These are phyloP conservation scores for Cyclura pinguis DNA, from an alignment of 2,797 vertebrate species.

Conservation along the genomic window DNA sequence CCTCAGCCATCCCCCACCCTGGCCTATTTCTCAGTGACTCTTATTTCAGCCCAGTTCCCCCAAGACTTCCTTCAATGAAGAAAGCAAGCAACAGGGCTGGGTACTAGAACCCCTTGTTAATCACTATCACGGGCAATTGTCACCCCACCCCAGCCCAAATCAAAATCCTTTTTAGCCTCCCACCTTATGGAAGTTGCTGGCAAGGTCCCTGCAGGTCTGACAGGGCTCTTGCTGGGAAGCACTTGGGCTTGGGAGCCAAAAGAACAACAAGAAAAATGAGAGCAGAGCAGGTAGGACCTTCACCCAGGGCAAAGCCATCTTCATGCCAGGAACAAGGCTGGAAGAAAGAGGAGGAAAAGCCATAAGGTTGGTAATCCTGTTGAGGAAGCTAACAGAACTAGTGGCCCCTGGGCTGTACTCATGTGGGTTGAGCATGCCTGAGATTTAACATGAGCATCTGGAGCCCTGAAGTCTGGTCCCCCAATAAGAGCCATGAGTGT, in stretches of 20 bases:
- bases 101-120: not conserved
- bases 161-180: not conserved
- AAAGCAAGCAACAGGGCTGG: not conserved
- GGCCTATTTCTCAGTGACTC: not conserved
- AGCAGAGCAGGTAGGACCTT: not conserved
- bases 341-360: conserved; percentile 58
- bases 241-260: not conserved
- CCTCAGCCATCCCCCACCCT: too few species aligned
- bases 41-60: not conserved
- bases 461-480: not conserved
- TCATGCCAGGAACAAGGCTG: conserved; percentile 74
- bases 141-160: not conserved
- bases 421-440: too few species aligned
- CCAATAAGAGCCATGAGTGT: not conserved
- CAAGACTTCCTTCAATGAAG: not conserved
- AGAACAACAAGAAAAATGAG: conserved; percentile 17
- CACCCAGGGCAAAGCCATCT: conserved; percentile 65
- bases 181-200: conserved; percentile 91
- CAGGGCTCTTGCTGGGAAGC: conserved; percentile 82
- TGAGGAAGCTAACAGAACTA: not conserved
- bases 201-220: conserved; percentile 89
- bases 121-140: not conserved
- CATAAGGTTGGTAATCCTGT: not conserved
- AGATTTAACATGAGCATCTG: not conserved
- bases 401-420: not conserved